Percentiles rank a stretch among this genome's conserved stretches.
Conservation (phyloP, 2,888 invertebrate species). For the Amphipyra berbera region DNA sequence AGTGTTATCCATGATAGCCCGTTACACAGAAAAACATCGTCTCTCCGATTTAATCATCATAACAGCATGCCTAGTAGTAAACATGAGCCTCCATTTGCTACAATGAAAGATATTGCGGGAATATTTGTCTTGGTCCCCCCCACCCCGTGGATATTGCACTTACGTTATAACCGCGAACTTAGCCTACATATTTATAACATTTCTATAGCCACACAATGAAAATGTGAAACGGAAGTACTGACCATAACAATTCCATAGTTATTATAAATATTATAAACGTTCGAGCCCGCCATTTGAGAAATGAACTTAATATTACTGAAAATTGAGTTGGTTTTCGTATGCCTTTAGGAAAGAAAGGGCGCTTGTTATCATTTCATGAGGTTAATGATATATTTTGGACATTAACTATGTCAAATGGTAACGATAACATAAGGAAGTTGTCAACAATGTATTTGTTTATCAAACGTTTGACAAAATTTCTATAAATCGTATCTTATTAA, state of each 20-base stretch:
- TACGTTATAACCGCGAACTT: background rate
- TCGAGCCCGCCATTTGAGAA: background rate
- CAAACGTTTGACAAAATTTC: too few relatives aligned
- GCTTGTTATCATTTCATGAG: slow-evolving; percentile 37
- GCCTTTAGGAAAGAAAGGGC: slow-evolving; percentile 26
- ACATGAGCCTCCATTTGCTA: too few relatives aligned
- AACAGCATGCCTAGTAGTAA: too few relatives aligned
- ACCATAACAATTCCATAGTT: slow-evolving; percentile 22
- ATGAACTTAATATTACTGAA: background rate
- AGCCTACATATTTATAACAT: background rate
- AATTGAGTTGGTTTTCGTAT: slow-evolving; percentile 13
- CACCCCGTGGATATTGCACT: too few relatives aligned
- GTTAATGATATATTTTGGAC: slow-evolving; percentile 34
- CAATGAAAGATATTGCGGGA: too few relatives aligned
- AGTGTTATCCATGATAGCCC: slow-evolving; percentile 43
- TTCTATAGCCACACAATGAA: background rate
- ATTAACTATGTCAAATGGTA: background rate
- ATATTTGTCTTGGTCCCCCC: too few relatives aligned
- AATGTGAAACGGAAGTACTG: slow-evolving; percentile 15
- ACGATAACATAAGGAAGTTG: slow-evolving; percentile 1
- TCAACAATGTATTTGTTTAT: background rate
- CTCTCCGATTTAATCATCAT: slow-evolving; percentile 36
- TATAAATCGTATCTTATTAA: too few relatives aligned
- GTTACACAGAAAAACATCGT: slow-evolving; percentile 33
- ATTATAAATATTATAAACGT: slow-evolving; percentile 21